Evolutionary conservation across 1,140 invertebrate genomes (phyloP).

Genomic region (Drosophila parvula): DNA sequence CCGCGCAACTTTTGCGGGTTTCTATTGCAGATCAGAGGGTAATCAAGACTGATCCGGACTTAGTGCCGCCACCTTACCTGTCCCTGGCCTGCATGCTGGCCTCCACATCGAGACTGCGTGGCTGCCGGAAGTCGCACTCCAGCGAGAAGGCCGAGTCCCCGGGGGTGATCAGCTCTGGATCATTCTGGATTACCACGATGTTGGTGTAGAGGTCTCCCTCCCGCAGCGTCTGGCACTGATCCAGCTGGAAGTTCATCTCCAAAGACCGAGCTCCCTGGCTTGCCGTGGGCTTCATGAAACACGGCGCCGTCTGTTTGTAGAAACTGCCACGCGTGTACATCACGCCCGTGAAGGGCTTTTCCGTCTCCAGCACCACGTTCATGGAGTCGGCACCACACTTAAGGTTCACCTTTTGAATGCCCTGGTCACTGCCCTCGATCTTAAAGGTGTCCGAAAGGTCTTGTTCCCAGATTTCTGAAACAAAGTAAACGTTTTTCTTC

Average conservation of each 20-base stretch:
- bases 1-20: conserved; percentile 84
- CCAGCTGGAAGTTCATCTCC: conserved; percentile 85
- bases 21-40: conserved; percentile 70
- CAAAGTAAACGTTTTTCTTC: conserved; percentile 5
- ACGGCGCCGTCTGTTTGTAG: conserved; percentile 85
- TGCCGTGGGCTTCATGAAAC: conserved; percentile 85
- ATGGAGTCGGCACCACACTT: conserved; percentile 86
- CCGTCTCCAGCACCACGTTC: conserved; percentile 85
- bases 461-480: conserved; percentile 85
- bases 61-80: conserved; percentile 70
- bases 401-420: conserved; percentile 85
- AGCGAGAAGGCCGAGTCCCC: conserved; percentile 87
- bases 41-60: conserved; percentile 34
- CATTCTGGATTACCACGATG: conserved; percentile 86
- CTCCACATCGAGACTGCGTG: conserved; percentile 85
- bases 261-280: conserved; percentile 83
- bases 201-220: conserved; percentile 86
- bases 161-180: conserved; percentile 87
- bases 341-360: conserved; percentile 86
- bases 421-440: conserved; percentile 86
- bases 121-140: conserved; percentile 86
- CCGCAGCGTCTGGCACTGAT: conserved; percentile 86
- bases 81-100: conserved; percentile 84
- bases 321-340: conserved; percentile 87
- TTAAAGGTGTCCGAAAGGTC: conserved; percentile 85